Evolutionary conservation across 1,140 invertebrate genomes (phyloP).

Genomic region (Euglossa dilemma): DNA sequence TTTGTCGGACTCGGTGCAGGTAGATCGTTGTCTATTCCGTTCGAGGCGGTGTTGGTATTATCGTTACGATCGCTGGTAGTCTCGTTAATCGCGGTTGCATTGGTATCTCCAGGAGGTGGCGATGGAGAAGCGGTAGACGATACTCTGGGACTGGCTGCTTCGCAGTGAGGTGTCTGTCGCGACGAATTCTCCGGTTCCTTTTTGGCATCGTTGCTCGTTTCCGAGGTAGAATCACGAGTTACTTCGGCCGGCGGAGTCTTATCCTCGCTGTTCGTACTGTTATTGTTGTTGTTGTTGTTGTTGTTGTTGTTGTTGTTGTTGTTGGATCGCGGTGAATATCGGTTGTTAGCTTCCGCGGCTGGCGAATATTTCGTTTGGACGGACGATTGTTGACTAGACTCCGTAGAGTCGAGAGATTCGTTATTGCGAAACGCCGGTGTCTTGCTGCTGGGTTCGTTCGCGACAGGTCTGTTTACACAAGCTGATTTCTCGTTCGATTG

Average conservation of each 20-base stretch:
- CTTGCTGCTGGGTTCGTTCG: conserved; percentile 28
- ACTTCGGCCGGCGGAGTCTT: conserved; percentile 27
- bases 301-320: not conserved
- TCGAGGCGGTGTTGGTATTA: conserved; percentile 10
- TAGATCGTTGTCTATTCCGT: conserved; percentile 7
- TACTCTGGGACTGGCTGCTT: conserved; percentile 73
- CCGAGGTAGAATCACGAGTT: conserved; percentile 4
- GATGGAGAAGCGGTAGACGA: conserved; percentile 77
- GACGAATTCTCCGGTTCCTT: conserved; percentile 45
- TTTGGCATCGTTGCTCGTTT: conserved; percentile 13
- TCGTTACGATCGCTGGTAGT: not conserved
- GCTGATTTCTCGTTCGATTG: conserved; percentile 37
- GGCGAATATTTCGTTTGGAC: conserved; percentile 42
- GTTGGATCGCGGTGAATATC: not conserved
- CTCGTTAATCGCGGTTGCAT: conserved; percentile 6
- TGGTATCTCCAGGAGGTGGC: conserved; percentile 62
- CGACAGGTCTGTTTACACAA: not conserved
- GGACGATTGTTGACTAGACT: conserved; percentile 22
- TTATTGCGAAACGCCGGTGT: conserved; percentile 14
- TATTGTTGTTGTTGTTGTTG: not conserved
- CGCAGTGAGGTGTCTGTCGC: conserved; percentile 55
- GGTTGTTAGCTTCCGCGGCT: conserved; percentile 33
- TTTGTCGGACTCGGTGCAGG: conserved; percentile 26
- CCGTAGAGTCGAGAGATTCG: conserved; percentile 18
- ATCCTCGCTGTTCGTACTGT: not conserved